Percentiles rank a stretch among this genome's conserved stretches.
Evolutionary conservation across 2,113 vertebrate species (phyloP).

Genomic region (Anolis sagrei): DNA sequence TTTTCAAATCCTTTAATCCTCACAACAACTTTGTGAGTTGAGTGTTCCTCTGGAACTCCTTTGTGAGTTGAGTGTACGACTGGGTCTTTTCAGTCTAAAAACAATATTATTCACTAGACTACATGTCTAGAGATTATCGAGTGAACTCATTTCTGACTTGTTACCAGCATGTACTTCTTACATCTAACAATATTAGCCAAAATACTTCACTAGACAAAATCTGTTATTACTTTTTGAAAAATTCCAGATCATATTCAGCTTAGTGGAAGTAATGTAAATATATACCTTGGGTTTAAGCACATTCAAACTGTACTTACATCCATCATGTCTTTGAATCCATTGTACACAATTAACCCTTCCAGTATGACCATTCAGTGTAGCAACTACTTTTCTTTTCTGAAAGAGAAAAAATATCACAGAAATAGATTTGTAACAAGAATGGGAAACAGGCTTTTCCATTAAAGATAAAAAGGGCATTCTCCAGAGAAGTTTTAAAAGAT

Average conservation of each 20-base stretch:
- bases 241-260: neutral
- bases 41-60: neutral
- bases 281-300: neutral
- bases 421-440: neutral
- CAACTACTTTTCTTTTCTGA: conserved; percentile 75
- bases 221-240: neutral
- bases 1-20: neutral
- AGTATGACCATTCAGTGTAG: conserved; percentile 86
- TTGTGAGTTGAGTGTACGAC: too few relatives aligned
- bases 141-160: neutral
- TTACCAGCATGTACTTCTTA: neutral
- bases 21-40: neutral
- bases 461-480: neutral
- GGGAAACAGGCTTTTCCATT: too few relatives aligned
- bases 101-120: neutral
- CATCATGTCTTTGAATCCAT: conserved; percentile 84
- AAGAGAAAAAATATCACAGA: conserved; percentile 15
- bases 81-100: neutral
- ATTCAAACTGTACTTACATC: conserved; percentile 80
- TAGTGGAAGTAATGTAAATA: neutral
- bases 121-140: neutral
- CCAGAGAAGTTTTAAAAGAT: neutral
- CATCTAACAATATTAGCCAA: neutral
- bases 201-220: neutral
- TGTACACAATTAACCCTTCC: conserved; percentile 88